A percentile compares a stretch with the other conserved stretches of the same genome.
These are phyloP conservation scores for Plecturocebus donacophilus DNA, from an alignment of 2,113 vertebrate genomes.

Conservation along the genomic window DNA sequence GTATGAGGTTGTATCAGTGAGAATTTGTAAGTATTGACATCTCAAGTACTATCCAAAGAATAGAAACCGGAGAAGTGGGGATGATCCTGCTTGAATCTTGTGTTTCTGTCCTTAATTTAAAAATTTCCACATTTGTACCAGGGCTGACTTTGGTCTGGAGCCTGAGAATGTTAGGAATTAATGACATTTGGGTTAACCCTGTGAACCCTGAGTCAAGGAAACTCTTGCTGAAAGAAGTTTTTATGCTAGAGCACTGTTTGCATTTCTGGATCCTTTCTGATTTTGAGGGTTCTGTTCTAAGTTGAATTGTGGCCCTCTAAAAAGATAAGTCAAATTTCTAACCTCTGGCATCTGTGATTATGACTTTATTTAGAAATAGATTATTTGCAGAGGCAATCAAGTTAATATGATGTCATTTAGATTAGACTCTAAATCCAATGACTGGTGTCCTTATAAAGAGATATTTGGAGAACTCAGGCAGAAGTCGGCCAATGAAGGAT, in stretches of 20 bases:
- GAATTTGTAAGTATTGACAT: not conserved
- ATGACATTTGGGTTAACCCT: too few species aligned
- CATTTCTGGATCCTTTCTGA: not conserved
- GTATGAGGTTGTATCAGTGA: not conserved
- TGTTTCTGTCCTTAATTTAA: not conserved
- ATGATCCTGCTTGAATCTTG: not conserved
- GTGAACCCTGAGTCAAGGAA: not conserved
- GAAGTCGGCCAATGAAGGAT: rapidly evolving
- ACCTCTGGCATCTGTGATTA: not conserved
- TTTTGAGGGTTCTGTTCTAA: not conserved
- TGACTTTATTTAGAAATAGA: not conserved
- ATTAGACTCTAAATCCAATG: not conserved
- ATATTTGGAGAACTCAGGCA: not conserved
- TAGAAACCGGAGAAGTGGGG: not conserved
- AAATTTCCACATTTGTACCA: not conserved
- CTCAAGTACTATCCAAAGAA: not conserved
- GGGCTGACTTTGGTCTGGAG: not conserved
- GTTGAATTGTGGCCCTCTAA: not conserved
- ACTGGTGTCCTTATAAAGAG: not conserved
- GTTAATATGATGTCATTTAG: not conserved
- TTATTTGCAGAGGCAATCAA: not conserved
- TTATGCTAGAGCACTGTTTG: not conserved
- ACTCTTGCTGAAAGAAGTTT: not conserved
- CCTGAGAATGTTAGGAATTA: not conserved
- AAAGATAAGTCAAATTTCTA: too few species aligned